Conservation (phyloP, 2,113 vertebrate genomes). For the Sardina pilchardus region DNA sequence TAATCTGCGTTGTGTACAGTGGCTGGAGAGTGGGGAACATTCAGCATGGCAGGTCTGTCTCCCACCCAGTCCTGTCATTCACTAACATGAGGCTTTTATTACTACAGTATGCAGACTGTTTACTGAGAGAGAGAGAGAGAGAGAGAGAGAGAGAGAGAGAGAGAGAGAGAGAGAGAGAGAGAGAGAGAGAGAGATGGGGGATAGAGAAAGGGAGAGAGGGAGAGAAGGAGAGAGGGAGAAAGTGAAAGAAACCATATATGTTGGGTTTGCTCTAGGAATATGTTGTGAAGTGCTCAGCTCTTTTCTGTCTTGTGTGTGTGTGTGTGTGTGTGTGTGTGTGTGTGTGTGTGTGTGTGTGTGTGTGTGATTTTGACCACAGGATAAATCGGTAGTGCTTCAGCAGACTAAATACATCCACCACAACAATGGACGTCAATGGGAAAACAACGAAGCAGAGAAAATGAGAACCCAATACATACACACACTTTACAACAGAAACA, state of each 20-base stretch:
- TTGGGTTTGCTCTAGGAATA: too few relatives aligned
- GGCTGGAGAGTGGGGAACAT: neutral
- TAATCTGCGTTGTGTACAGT: neutral
- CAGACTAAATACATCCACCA: neutral
- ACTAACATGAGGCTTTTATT: too few relatives aligned
- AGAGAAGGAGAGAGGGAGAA: neutral
- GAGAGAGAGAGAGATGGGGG: slow-evolving; percentile 26
- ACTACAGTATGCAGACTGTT: too few relatives aligned
- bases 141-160: neutral
- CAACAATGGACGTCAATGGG: neutral
- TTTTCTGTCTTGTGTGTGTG: too few relatives aligned
- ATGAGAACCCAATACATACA: neutral
- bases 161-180: neutral
- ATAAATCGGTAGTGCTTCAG: neutral
- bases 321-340: neutral
- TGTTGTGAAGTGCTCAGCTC: too few relatives aligned
- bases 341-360: neutral
- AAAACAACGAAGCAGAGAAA: neutral
- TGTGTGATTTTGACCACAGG: neutral
- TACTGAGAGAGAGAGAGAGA: neutral
- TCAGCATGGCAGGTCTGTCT: too few relatives aligned
- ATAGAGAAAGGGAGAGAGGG: slow-evolving; percentile 17
- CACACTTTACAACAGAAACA: neutral
- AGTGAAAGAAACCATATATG: neutral
- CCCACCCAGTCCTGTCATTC: too few relatives aligned